Conservation (phyloP, 2,113 vertebrate genomes). For the Bettongia penicillata region DNA sequence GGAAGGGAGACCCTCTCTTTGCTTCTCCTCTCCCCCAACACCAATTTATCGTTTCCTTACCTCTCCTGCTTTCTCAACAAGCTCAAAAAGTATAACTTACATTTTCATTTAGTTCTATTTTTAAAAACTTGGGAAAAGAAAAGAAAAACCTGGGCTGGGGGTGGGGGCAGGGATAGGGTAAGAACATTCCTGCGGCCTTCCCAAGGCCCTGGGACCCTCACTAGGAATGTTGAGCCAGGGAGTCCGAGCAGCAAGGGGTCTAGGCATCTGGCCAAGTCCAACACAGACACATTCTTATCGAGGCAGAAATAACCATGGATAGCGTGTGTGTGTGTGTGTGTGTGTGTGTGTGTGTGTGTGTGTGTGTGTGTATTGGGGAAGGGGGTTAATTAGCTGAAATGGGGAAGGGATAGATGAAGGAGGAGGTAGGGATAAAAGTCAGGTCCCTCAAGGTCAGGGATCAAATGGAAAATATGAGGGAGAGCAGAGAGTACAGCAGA, state of each 20-base stretch:
- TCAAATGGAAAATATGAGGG: rapidly evolving
- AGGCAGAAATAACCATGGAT: slow-evolving; percentile 70
- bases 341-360: background rate
- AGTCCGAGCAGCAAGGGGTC: slow-evolving; percentile 81
- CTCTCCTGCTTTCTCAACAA: slow-evolving; percentile 55
- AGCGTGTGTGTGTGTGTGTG: background rate
- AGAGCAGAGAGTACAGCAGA: background rate
- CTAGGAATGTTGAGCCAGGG: slow-evolving; percentile 81
- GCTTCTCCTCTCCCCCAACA: background rate
- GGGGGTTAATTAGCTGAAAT: background rate
- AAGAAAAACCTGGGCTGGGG: slow-evolving; percentile 72
- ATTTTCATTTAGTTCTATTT: slow-evolving; percentile 85
- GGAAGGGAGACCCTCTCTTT: background rate
- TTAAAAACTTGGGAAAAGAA: slow-evolving; percentile 82
- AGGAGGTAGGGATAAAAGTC: background rate
- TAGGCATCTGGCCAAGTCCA: slow-evolving; percentile 85
- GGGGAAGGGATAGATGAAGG: slow-evolving; percentile 16
- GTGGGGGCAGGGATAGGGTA: slow-evolving; percentile 56
- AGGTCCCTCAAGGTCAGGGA: background rate
- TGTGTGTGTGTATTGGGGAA: background rate
- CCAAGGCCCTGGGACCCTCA: slow-evolving; percentile 84
- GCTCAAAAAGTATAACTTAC: slow-evolving; percentile 78
- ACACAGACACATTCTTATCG: slow-evolving; percentile 82
- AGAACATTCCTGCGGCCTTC: slow-evolving; percentile 87
- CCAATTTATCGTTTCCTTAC: background rate